Percentiles rank a stretch among this genome's conserved stretches.
Conservation (phyloP, 1,140 invertebrate genomes). For the Formica exsecta region DNA sequence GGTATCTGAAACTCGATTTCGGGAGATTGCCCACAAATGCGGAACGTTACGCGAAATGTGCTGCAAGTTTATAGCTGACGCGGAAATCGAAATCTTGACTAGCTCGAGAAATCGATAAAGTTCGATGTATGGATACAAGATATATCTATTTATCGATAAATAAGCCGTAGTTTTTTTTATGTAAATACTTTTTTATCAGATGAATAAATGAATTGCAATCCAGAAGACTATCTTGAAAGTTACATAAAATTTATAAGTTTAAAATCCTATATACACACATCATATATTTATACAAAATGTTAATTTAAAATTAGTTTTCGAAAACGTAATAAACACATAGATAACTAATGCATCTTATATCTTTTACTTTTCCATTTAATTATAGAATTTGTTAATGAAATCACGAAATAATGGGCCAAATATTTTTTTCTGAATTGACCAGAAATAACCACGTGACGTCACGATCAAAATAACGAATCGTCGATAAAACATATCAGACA, state of each 20-base stretch:
- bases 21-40: conserved; percentile 2
- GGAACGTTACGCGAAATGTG: conserved; percentile 4
- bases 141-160: background rate
- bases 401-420: background rate
- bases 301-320: background rate
- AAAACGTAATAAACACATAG: background rate
- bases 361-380: background rate
- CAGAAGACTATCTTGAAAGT: background rate
- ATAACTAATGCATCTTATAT: background rate
- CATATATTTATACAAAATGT: background rate
- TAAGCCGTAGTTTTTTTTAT: background rate
- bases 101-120: background rate
- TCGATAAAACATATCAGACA: background rate
- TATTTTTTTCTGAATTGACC: background rate
- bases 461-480: background rate
- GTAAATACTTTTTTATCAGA: background rate
- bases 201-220: background rate
- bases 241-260: background rate
- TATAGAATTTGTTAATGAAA: background rate
- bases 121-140: background rate
- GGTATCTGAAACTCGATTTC: conserved; percentile 23
- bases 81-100: conserved; percentile 40
- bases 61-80: background rate
- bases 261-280: background rate
- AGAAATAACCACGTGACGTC: background rate